Conservation (phyloP, 2,797 vertebrate genomes). For the Sebastes variabilis region DNA sequence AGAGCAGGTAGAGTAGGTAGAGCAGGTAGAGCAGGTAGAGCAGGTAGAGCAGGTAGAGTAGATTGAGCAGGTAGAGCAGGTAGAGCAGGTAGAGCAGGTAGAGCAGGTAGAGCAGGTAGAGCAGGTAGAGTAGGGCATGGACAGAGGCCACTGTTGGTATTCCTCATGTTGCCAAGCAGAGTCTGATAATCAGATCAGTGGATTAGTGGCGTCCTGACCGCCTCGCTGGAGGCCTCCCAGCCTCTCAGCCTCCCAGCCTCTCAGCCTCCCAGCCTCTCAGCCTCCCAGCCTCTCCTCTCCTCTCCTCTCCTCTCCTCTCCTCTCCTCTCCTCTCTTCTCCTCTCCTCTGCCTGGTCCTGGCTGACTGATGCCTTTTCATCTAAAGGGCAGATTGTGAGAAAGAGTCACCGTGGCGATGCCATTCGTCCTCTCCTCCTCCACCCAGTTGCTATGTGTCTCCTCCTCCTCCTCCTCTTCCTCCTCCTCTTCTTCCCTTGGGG, state of each 20-base stretch:
- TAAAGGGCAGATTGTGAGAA: conserved; percentile 51
- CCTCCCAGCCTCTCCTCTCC: not conserved
- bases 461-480: conserved; percentile 5
- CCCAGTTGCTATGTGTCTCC: not conserved
- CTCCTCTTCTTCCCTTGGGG: conserved; percentile 8
- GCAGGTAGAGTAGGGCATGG: not conserved
- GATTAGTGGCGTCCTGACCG: conserved; percentile 26
- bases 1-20: too few relatives aligned
- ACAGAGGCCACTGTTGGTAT: not conserved
- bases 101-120: too few relatives aligned
- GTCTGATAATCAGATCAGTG: conserved; percentile 50
- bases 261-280: too few relatives aligned
- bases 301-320: not conserved
- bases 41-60: too few relatives aligned
- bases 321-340: not conserved
- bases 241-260: too few relatives aligned
- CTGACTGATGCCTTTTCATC: conserved; percentile 62
- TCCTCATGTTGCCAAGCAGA: conserved; percentile 4
- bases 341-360: conserved; percentile 29
- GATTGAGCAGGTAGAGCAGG: too few relatives aligned
- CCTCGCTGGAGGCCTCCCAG: conserved; percentile 10
- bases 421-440: conserved; percentile 5
- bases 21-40: too few relatives aligned
- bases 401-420: conserved; percentile 20
- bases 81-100: too few relatives aligned